Evolutionary conservation across 2,797 vertebrate species (phyloP), one percentile per base, ranked within the genome.

Genomic region (Eupleurogrammus muticus): DNA sequence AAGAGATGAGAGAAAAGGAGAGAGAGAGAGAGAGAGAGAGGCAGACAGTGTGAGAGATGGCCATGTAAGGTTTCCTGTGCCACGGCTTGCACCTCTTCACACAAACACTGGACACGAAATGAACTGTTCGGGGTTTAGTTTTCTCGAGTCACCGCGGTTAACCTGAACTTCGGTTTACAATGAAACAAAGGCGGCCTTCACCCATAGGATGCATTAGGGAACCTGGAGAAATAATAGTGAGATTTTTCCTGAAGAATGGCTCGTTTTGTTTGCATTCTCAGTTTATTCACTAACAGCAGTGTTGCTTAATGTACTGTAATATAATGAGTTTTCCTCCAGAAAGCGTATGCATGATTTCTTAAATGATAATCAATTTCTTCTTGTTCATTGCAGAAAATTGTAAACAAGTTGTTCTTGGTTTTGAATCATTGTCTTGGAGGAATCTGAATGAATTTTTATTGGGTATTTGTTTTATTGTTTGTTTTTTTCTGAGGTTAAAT

Each of bases 31-130:
- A 72, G 70, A 73, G n/a, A 67, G 72, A 55, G 24, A 66, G 60
- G 66, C 57, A 65, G 60, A 42, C 70, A 58, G 75, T 64, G 62
- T 64, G 72, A 67, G 82, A 76, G 72, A 85, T 92, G 86, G 80
- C 92, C 94, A 90, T 94, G 90, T 94, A 93, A 92, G 93, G 92
- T 83, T 83, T 87, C 75, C 56, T 79, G 70, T 69, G 66, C 71
- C 80, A 66, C 72, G 58, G 80, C 73, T 75, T 78, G 67, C 66
- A 74, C 69, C 56, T 23, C 62, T 59, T 36, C 42, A 51, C 32
- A 71, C 56, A 73, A 72, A 73, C 70, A 38, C 47, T 73, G 64
- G 80, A 69, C 68, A 73, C 79, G 62, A 73, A 76, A 32, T 77
- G 65, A 87, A 68, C 75, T 56, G 47, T 50, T 62, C 40, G 66